Evolutionary conservation across 2,888 invertebrate species (phyloP).

Genomic region (Diarsia mendica): DNA sequence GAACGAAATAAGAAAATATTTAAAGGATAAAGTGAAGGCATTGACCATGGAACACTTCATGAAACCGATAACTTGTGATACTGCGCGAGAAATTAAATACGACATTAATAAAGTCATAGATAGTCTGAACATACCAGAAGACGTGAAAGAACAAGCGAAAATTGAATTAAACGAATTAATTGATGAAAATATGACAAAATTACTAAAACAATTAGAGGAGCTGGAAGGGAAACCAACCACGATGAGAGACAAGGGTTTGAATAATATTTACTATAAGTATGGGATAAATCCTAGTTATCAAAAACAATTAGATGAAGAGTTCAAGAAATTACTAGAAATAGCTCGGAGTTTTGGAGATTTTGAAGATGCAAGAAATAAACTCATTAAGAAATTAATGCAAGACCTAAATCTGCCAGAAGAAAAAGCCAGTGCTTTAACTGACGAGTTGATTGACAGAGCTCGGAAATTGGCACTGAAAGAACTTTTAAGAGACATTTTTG

Average conservation of each 20-base stretch:
- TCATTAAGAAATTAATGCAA: conserved; percentile 25
- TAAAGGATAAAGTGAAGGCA: conserved; percentile 9
- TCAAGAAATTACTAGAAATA: conserved; percentile 20
- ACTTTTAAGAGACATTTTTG: neutral
- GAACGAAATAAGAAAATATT: neutral
- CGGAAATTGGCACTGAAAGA: conserved; percentile 12
- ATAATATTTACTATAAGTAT: conserved; percentile 3
- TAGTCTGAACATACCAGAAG: conserved; percentile 9
- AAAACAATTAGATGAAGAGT: conserved; percentile 16
- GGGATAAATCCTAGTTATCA: conserved; percentile 8
- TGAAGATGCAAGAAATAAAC: conserved; percentile 2
- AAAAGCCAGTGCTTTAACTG: conserved; percentile 15
- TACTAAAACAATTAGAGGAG: neutral
- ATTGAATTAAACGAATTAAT: neutral
- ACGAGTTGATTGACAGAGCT: conserved; percentile 18
- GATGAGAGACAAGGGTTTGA: conserved; percentile 1
- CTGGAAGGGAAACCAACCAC: neutral
- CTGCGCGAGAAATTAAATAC: conserved; percentile 8
- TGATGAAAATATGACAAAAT: neutral
- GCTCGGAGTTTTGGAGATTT: conserved; percentile 8
- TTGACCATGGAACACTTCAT: neutral
- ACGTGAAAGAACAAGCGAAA: conserved; percentile 9
- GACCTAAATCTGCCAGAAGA: conserved; percentile 26
- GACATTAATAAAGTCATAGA: conserved; percentile 46
- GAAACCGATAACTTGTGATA: neutral